These are phyloP conservation scores for Epizoanthus stellaris DNA, from an alignment of 92 coral and sea anemone genomes.

Conservation along the genomic window DNA sequence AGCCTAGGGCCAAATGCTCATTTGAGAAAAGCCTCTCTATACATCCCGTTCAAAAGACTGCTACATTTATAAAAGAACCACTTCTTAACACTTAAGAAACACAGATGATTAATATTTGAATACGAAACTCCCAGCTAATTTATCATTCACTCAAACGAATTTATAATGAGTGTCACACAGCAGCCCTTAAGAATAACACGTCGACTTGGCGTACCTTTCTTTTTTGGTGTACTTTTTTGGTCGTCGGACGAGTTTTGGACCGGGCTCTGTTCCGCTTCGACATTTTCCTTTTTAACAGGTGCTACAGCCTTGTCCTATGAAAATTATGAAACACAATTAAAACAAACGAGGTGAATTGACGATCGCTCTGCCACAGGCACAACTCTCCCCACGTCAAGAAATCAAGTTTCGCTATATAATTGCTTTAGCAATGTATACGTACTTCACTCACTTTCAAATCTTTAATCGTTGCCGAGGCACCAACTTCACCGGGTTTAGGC, in stretches of 20 bases:
- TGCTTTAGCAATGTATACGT: neutral
- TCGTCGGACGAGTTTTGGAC: conserved; percentile 26
- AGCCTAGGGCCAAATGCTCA: conserved; percentile 16
- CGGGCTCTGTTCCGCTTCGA: conserved; percentile 15
- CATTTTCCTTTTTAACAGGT: conserved; percentile 45
- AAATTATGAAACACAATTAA: neutral
- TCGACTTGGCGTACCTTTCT: conserved; percentile 13
- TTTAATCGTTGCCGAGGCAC: conserved; percentile 69
- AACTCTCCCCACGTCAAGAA: conserved; percentile 19
- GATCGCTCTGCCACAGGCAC: conserved; percentile 20
- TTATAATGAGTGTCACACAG: conserved; percentile 11
- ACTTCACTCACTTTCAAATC: conserved; percentile 54
- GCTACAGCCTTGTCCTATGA: conserved; percentile 38
- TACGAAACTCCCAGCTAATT: neutral
- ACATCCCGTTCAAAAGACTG: neutral
- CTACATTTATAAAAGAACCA: neutral
- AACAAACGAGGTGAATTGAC: conserved; percentile 17
- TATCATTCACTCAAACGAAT: neutral
- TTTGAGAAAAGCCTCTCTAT: neutral
- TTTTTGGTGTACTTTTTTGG: conserved; percentile 41
- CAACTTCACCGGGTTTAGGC: conserved; percentile 96
- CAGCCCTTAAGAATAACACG: conserved; percentile 14
- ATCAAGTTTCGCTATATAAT: neutral
- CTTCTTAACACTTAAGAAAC: neutral
- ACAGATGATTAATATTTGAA: conserved; percentile 21